A percentile compares a stretch with the other conserved stretches of the same genome.
phyloP scores from a whole-genome alignment of 2,113 vertebrate genomes.

The Oreochromis aureus region DNA sequence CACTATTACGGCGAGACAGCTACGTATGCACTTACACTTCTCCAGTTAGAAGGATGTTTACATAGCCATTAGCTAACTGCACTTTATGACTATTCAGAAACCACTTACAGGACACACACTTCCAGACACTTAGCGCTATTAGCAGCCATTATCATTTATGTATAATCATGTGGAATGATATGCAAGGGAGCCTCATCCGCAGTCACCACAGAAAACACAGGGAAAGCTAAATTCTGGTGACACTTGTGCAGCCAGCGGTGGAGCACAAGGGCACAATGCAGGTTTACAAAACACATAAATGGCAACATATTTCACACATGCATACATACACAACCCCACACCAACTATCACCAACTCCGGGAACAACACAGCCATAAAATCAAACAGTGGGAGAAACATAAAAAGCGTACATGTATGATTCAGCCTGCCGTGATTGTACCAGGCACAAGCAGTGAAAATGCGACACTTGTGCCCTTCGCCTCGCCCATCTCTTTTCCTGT shows the following conservation, averaged over 20 bases:
- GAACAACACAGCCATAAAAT: neutral
- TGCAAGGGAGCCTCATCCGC: slow-evolving; percentile 8
- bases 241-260: neutral
- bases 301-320: neutral
- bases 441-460: neutral
- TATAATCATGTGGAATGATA: slow-evolving; percentile 52
- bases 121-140: slow-evolving; percentile 44
- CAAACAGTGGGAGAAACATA: neutral
- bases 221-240: slow-evolving; percentile 25
- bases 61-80: slow-evolving; percentile 47
- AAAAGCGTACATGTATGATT: neutral
- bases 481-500: slow-evolving; percentile 16
- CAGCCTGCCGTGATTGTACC: neutral
- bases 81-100: slow-evolving; percentile 49
- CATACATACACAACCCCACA: neutral
- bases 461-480: neutral
- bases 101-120: slow-evolving; percentile 40
- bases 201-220: neutral
- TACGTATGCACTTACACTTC: slow-evolving; percentile 41
- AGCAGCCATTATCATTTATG: slow-evolving; percentile 42
- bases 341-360: neutral
- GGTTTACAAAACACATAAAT: neutral
- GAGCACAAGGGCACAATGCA: neutral
- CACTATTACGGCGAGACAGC: slow-evolving; percentile 12
- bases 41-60: slow-evolving; percentile 27